Evolutionary conservation across 2,888 invertebrate genomes (phyloP).

Genomic region (Tinea trinotella): DNA sequence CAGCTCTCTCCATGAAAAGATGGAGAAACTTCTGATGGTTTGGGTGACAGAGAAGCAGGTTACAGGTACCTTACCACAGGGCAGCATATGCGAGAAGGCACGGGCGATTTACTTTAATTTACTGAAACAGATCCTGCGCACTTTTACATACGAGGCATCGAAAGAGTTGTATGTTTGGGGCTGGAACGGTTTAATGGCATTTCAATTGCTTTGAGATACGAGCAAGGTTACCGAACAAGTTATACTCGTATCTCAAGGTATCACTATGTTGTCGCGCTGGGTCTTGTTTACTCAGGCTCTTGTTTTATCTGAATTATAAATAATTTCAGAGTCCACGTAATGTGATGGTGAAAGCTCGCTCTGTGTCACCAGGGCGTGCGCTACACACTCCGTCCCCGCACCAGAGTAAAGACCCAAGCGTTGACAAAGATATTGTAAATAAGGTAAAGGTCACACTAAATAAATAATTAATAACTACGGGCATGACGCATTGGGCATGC

Average conservation of each 20-base stretch:
- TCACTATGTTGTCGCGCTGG: no score
- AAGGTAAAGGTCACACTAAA: constrained; percentile 17
- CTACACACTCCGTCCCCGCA: constrained; percentile 68
- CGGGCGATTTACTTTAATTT: constrained; percentile 14
- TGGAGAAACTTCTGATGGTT: neutral
- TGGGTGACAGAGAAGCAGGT: neutral
- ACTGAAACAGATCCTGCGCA: constrained; percentile 17
- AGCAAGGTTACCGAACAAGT: no score
- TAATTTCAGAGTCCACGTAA: constrained; percentile 1
- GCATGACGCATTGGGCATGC: no score
- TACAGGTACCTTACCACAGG: neutral
- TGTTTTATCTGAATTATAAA: no score
- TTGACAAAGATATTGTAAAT: constrained; percentile 34
- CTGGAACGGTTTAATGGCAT: no score
- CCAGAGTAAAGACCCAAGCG: constrained; percentile 37
- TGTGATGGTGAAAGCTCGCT: constrained; percentile 19
- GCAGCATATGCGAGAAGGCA: constrained; percentile 19
- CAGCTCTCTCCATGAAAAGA: neutral
- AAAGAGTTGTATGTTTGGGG: constrained; percentile 24
- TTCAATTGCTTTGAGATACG: no score
- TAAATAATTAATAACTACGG: no score
- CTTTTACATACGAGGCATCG: constrained; percentile 17
- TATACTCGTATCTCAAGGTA: no score
- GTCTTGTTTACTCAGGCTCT: no score
- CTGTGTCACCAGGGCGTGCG: constrained; percentile 51